Percentiles rank a stretch among this genome's conserved stretches.
Conservation (phyloP, 2,113 vertebrate species). For the Cyrtonyx montezumae region DNA sequence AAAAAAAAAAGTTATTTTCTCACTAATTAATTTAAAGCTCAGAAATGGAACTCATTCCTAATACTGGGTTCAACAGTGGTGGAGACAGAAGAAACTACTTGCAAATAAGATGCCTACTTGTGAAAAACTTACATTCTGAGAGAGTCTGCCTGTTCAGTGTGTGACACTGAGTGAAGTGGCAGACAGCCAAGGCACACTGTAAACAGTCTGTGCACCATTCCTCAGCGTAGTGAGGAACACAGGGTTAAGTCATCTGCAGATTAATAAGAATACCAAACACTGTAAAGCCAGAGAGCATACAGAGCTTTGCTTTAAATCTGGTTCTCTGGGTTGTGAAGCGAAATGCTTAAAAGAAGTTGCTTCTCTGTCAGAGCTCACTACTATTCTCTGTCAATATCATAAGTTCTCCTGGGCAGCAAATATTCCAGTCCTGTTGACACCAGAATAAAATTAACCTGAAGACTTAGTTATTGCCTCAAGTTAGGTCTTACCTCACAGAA, state of each 20-base stretch:
- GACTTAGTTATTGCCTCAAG: background rate
- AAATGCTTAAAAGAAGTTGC: background rate
- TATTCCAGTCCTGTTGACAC: background rate
- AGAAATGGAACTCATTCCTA: background rate
- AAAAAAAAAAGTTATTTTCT: background rate
- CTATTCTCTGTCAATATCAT: background rate
- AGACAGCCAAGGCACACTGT: background rate
- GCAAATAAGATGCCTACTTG: background rate
- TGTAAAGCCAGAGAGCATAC: background rate
- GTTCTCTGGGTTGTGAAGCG: background rate
- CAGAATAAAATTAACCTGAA: background rate
- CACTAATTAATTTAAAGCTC: background rate
- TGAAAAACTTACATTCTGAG: background rate
- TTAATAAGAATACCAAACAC: background rate
- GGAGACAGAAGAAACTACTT: background rate
- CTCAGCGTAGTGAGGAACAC: background rate
- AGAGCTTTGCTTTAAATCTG: background rate
- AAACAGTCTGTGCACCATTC: background rate
- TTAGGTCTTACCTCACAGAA: background rate
- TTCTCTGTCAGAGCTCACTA: background rate
- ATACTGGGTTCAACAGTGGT: background rate
- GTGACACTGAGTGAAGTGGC: background rate
- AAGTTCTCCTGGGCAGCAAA: background rate
- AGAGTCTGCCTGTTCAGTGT: background rate
- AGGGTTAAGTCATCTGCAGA: background rate